Base-by-base conservation (phyloP, 92 coral and sea anemone genomes). In the Pocillopora meandrina region DNA sequence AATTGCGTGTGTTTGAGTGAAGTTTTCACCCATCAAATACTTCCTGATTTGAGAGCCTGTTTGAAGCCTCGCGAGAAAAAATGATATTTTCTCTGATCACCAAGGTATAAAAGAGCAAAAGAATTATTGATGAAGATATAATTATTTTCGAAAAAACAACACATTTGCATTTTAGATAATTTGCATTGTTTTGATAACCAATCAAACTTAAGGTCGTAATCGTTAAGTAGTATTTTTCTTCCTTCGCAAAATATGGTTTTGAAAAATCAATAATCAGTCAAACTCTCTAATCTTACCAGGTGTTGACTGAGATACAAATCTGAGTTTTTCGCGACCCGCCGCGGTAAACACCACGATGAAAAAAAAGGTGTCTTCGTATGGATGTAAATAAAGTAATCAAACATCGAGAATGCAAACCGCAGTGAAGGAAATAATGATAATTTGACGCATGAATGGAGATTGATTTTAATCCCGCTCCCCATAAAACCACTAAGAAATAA, bases 81-180 rank as follows among this genome's bases (percentile, higher is more conserved):
- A 70, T 12, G 10, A 23, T 11, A 10, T 2, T 12, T 15, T 15
- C 15, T 11, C 14, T 80, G 17, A 15, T 9, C 20, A 55, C 42
- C 12, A 75, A 0, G 70, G 35, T 78, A 58, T 68, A 57, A 81
- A 81, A 61, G 56, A 33, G 85, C 85, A 71, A 57, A 81, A 76
- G 75, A 81, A 81, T 81, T 81, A 71, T 81, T 81, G 9, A 81
- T 81, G 85, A 36, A 23, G 77, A 34, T 71, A 70, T 81, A 52
- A 81, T 81, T 81, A 69, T 36, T 81, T 81, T 71, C 84, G 56
- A 61, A 61, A 42, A 42, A 42, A 17, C 77, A 81, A 20, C 63
- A 33, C 47, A 81, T 81, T 71, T 81, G 57, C 85, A 81, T 81
- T 69, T 68, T 42, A 7, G 52, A 42, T n/a, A n/a, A n/a, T n/a